A percentile compares a stretch with the other conserved stretches of the same genome.
Evolutionary conservation across 2,888 invertebrate genomes (phyloP).

Genomic region (Congeria kusceri): DNA sequence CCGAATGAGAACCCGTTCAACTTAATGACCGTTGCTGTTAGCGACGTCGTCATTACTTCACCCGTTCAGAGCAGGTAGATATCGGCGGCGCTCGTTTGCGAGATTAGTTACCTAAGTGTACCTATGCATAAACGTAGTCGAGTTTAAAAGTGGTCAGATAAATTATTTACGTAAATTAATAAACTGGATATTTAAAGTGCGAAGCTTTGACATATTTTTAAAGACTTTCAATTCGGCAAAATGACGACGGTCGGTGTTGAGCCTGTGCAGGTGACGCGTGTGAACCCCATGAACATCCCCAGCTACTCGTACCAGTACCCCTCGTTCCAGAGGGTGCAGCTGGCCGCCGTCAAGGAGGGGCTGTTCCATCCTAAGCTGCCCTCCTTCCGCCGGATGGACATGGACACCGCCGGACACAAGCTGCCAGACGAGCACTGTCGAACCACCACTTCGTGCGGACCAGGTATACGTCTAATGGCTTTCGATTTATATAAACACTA

Average conservation of each 20-base stretch:
- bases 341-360: constrained; percentile 83
- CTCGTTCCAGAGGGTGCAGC: constrained; percentile 77
- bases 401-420: constrained; percentile 83
- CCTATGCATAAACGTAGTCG: no score
- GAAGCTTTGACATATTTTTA: no score
- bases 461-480: no score
- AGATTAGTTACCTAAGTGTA: no score
- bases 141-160: no score
- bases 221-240: constrained; percentile 6
- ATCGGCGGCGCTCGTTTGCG: no score
- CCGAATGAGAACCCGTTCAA: constrained; percentile 54
- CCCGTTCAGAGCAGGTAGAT: no score
- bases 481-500: no score
- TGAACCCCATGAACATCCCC: constrained; percentile 79
- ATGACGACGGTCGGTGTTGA: constrained; percentile 83
- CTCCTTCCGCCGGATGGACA: constrained; percentile 83
- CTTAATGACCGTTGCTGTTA: constrained; percentile 70
- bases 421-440: constrained; percentile 83
- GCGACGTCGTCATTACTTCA: constrained; percentile 62
- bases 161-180: no score
- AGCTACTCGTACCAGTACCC: constrained; percentile 83
- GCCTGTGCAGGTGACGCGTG: constrained; percentile 68
- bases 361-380: constrained; percentile 83
- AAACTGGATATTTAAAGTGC: no score
- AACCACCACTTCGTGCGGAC: constrained; percentile 80